These are phyloP conservation scores for Chitala chitala DNA, from an alignment of 2,113 vertebrate genomes.

Conservation along the genomic window DNA sequence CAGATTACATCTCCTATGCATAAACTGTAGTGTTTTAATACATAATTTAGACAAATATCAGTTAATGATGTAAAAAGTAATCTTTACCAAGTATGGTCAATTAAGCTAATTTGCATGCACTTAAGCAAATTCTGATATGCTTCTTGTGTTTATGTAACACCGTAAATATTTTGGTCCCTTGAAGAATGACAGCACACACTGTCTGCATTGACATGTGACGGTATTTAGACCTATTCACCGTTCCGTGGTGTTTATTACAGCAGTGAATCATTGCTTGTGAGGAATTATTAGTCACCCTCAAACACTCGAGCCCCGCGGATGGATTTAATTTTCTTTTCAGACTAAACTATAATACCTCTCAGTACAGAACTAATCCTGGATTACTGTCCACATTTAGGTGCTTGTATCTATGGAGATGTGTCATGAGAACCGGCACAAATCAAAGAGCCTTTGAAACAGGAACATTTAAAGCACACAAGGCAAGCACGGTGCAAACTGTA, in stretches of 20 bases:
- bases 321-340: not conserved
- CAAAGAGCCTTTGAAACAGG: not conserved
- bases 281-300: not conserved
- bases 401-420: not conserved
- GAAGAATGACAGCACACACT: too few relatives aligned
- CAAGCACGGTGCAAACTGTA: conserved; percentile 25
- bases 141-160: too few relatives aligned
- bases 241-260: not conserved
- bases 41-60: too few relatives aligned
- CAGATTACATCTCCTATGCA: not conserved
- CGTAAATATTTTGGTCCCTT: too few relatives aligned
- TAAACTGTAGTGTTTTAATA: not conserved
- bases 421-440: not conserved
- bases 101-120: too few relatives aligned
- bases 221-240: not conserved
- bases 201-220: not conserved
- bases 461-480: not conserved
- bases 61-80: too few relatives aligned
- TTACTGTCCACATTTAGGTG: conserved; percentile 12
- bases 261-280: not conserved
- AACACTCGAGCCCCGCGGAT: not conserved
- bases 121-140: too few relatives aligned
- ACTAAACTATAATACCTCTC: conserved; percentile 11
- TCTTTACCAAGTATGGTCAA: too few relatives aligned
- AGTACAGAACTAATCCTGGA: not conserved